Percentiles rank a stretch among this genome's conserved stretches.
phyloP scores from a whole-genome alignment of 64 coral and sea anemone genomes.

The Stichodactyla mertensii region DNA sequence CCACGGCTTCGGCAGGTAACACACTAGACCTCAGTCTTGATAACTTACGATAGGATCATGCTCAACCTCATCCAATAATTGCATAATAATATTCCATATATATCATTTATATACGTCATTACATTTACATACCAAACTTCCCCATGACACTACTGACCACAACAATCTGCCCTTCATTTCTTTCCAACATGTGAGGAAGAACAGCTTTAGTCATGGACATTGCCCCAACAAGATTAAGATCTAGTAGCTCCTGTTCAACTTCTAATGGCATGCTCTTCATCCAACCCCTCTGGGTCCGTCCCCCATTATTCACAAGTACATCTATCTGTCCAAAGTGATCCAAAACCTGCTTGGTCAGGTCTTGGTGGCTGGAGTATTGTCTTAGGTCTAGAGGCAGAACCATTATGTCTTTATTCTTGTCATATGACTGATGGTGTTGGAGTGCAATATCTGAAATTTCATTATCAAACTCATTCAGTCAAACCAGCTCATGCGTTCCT shows the following conservation, averaged over 20 bases:
- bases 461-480: too few species aligned
- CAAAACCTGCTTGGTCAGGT: conserved; percentile 14
- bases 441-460: neutral
- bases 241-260: conserved; percentile 57
- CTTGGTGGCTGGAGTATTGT: conserved; percentile 34
- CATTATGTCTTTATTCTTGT: conserved; percentile 33
- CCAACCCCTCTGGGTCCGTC: conserved; percentile 24
- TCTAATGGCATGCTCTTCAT: conserved; percentile 16
- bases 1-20: too few species aligned
- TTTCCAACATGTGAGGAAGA: conserved; percentile 67
- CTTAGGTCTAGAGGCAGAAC: conserved; percentile 56
- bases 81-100: too few species aligned
- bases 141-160: conserved; percentile 69
- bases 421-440: neutral
- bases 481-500: too few species aligned
- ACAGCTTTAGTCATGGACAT: conserved; percentile 88
- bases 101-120: too few species aligned
- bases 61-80: too few species aligned
- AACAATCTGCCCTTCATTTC: conserved; percentile 64
- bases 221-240: conserved; percentile 60
- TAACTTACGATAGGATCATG: too few species aligned
- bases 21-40: too few species aligned
- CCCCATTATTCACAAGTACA: conserved; percentile 89
- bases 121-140: conserved; percentile 56
- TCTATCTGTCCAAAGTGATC: conserved; percentile 67